These are phyloP conservation scores for Drosophila arizonae DNA, from an alignment of 1,140 invertebrate genomes.

Conservation along the genomic window DNA sequence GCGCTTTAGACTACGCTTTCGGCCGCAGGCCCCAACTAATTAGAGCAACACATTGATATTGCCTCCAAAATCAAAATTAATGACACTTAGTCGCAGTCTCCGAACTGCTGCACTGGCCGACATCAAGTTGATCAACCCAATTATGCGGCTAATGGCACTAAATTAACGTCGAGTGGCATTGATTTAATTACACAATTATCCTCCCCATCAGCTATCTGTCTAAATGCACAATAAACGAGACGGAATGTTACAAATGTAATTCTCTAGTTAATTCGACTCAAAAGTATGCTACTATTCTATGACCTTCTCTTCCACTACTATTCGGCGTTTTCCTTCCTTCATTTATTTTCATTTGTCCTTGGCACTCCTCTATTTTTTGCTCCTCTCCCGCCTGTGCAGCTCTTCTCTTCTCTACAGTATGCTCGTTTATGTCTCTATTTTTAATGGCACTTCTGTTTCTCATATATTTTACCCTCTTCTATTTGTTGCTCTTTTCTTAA, in stretches of 20 bases:
- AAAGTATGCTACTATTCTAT: slow-evolving; percentile 27
- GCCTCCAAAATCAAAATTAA: slow-evolving; percentile 52
- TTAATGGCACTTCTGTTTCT: no score
- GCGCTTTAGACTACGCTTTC: slow-evolving; percentile 17
- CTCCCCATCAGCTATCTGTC: not conserved
- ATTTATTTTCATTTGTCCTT: no score
- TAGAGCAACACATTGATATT: slow-evolving; percentile 60
- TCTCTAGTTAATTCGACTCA: slow-evolving; percentile 4
- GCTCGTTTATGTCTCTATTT: no score
- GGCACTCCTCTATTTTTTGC: no score
- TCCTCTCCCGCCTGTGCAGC: no score
- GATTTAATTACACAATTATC: slow-evolving; percentile 71
- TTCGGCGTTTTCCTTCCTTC: no score
- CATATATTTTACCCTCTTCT: no score
- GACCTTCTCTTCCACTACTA: no score
- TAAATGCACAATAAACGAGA: not conserved
- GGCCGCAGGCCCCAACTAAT: slow-evolving; percentile 48
- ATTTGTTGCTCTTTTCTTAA: no score
- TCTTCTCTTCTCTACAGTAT: no score
- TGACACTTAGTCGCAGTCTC: slow-evolving; percentile 27
- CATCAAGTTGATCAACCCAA: slow-evolving; percentile 59
- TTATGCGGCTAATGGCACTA: slow-evolving; percentile 64
- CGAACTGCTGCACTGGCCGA: not conserved
- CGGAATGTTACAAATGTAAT: slow-evolving; percentile 15
- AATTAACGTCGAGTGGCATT: slow-evolving; percentile 59